Evolutionary conservation across 2,888 invertebrate genomes (phyloP).

Genomic region (Apamea monoglypha): DNA sequence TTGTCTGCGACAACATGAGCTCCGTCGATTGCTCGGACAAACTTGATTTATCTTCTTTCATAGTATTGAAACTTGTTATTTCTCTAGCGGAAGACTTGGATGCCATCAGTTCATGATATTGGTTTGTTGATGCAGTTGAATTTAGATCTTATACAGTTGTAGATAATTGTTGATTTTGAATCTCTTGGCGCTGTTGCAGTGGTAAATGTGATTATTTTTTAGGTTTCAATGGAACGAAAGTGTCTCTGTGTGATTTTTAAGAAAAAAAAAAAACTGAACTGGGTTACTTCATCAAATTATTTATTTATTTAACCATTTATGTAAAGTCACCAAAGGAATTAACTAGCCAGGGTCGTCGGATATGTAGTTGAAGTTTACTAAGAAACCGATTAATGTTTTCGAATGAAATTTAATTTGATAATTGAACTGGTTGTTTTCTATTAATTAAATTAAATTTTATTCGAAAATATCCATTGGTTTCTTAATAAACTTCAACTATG

Average conservation of each 20-base stretch:
- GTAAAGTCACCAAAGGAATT: too few species aligned
- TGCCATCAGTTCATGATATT: constrained; percentile 10
- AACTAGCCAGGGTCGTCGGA: too few species aligned
- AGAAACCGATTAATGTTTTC: too few species aligned
- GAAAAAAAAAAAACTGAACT: background rate
- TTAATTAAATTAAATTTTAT: too few species aligned
- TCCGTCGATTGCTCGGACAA: constrained; percentile 36
- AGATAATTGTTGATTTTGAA: background rate
- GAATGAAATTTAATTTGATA: too few species aligned
- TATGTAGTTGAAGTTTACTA: too few species aligned
- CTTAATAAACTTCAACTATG: too few species aligned
- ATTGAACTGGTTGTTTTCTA: too few species aligned
- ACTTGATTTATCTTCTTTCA: constrained; percentile 60
- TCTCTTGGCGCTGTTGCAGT: background rate
- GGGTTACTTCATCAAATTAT: background rate
- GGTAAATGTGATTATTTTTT: too few species aligned
- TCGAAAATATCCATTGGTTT: too few species aligned
- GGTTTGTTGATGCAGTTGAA: constrained; percentile 8
- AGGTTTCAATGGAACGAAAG: background rate
- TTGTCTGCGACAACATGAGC: constrained; percentile 42
- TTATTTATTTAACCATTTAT: too few species aligned
- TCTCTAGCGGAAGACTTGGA: constrained; percentile 21
- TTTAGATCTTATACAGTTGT: background rate
- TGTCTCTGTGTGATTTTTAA: background rate
- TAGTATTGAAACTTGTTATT: constrained; percentile 53